phyloP scores from a whole-genome alignment of 2,888 invertebrate genomes.

The Anthophora plumipes region DNA sequence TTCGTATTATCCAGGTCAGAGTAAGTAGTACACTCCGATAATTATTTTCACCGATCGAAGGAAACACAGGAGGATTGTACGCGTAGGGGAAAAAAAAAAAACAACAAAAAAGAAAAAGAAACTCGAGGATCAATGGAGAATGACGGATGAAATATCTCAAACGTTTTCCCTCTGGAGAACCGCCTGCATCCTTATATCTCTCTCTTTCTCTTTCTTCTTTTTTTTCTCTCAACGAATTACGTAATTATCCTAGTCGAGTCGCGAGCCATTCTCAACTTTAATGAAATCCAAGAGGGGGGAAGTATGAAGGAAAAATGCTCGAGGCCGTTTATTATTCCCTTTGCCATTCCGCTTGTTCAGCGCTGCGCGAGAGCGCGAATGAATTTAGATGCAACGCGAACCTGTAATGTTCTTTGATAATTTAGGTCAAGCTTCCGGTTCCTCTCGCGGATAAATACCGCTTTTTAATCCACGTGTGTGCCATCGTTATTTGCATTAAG shows the following conservation, averaged over 20 bases:
- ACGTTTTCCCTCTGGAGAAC: neutral
- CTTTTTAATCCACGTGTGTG: slow-evolving; percentile 28
- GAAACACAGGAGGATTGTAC: neutral
- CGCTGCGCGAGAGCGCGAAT: slow-evolving; percentile 41
- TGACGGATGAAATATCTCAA: neutral
- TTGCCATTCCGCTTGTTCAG: slow-evolving; percentile 32
- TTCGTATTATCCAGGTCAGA: slow-evolving; percentile 11
- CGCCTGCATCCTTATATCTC: neutral
- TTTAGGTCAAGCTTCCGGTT: slow-evolving; percentile 40
- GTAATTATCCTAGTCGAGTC: slow-evolving; percentile 36
- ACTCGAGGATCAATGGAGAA: neutral
- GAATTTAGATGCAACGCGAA: slow-evolving; percentile 53
- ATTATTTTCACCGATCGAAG: slow-evolving; percentile 41
- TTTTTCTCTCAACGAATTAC: slow-evolving; percentile 30
- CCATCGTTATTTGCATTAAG: slow-evolving; percentile 29
- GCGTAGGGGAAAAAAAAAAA: too few relatives aligned
- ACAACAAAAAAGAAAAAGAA: too few relatives aligned
- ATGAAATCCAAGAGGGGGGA: slow-evolving; percentile 42
- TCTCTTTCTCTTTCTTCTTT: neutral
- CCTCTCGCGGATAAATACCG: neutral
- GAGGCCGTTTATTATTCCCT: slow-evolving; percentile 52
- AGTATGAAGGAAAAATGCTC: slow-evolving; percentile 21
- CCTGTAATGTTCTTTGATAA: slow-evolving; percentile 51
- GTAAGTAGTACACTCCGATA: slow-evolving; percentile 15
- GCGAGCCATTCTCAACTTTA: slow-evolving; percentile 35